phyloP scores from a whole-genome alignment of 2,888 invertebrate species.

The Ypsolopha scabrella region DNA sequence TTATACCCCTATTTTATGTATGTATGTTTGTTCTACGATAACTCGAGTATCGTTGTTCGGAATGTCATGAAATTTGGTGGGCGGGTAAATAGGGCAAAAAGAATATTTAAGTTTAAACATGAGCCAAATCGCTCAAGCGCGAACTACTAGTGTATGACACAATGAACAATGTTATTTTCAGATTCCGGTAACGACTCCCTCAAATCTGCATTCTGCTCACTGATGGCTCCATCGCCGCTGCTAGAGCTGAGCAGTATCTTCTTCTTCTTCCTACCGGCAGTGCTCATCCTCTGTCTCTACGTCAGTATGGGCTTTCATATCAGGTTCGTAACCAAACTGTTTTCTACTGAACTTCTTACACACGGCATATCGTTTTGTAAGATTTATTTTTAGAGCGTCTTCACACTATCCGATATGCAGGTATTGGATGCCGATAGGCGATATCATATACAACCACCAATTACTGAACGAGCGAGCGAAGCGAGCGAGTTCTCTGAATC shows the following conservation, averaged over 20 bases:
- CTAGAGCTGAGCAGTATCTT: constrained; percentile 85
- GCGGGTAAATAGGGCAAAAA: no score
- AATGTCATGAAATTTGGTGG: no score
- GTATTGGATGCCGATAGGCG: no score
- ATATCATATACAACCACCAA: background rate
- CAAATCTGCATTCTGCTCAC: constrained; percentile 86
- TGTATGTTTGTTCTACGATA: no score
- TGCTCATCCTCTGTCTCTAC: constrained; percentile 83
- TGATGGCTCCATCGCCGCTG: constrained; percentile 77
- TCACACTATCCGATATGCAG: background rate
- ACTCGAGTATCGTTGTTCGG: no score
- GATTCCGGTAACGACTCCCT: constrained; percentile 65
- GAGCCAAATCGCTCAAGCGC: no score
- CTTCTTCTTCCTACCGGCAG: constrained; percentile 81
- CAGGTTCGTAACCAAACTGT: constrained; percentile 26
- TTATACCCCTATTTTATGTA: no score
- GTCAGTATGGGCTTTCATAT: constrained; percentile 82
- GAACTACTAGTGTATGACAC: no score
- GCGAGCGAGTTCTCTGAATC: no score
- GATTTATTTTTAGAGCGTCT: no score
- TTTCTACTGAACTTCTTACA: background rate
- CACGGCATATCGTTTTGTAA: background rate
- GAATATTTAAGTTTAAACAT: no score
- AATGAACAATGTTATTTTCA: constrained; percentile 16
- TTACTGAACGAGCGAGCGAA: no score